Conservation (phyloP, 2,113 vertebrate species). For the Ammodytes dubius region DNA sequence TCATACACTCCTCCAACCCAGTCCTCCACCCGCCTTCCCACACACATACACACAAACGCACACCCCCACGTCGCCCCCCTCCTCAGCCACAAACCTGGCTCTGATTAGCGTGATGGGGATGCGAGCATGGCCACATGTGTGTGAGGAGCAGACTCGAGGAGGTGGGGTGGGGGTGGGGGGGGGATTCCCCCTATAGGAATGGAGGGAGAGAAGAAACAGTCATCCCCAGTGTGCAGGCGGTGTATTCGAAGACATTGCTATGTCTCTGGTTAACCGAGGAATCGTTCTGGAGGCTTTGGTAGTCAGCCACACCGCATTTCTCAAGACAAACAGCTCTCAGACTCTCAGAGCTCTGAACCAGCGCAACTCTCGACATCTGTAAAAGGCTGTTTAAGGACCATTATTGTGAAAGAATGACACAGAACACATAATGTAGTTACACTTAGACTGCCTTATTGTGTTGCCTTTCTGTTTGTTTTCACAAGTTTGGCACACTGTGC, state of each 20-base stretch:
- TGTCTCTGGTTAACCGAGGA: slow-evolving; percentile 77
- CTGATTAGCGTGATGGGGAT: slow-evolving; percentile 84
- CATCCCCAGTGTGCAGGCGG: slow-evolving; percentile 60
- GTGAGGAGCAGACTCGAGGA: slow-evolving; percentile 53
- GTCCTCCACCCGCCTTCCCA: slow-evolving; percentile 20
- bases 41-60: slow-evolving; percentile 55
- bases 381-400: slow-evolving; percentile 32
- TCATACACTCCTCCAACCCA: neutral
- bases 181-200: slow-evolving; percentile 57
- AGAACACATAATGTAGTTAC: slow-evolving; percentile 30
- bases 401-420: slow-evolving; percentile 51
- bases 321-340: slow-evolving; percentile 75
- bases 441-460: slow-evolving; percentile 25
- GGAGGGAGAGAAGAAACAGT: slow-evolving; percentile 61
- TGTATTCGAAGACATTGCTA: slow-evolving; percentile 66
- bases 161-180: slow-evolving; percentile 17
- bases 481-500: slow-evolving; percentile 12
- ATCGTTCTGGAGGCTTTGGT: slow-evolving; percentile 73
- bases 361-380: slow-evolving; percentile 37
- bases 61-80: neutral
- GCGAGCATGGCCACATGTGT: slow-evolving; percentile 79
- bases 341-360: slow-evolving; percentile 34
- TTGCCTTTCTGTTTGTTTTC: slow-evolving; percentile 36
- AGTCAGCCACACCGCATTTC: slow-evolving; percentile 69
- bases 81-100: slow-evolving; percentile 83